These are phyloP conservation scores for Bovichtus diacanthus DNA, from an alignment of 2,797 vertebrate species.

Conservation along the genomic window DNA sequence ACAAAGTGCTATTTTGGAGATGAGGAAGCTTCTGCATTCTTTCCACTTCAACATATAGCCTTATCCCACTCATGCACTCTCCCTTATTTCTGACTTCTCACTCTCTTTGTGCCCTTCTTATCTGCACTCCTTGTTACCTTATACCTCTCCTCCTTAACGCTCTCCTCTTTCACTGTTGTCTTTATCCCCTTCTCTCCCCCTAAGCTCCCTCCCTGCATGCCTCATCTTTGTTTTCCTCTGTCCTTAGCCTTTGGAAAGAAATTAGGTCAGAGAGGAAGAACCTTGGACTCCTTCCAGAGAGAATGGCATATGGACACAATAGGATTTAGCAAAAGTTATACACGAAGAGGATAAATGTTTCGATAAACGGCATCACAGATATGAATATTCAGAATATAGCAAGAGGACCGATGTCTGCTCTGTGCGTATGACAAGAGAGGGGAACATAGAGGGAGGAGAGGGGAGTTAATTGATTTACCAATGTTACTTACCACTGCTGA, in stretches of 20 bases:
- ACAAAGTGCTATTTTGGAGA: not conserved
- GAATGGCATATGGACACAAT: conserved; percentile 25
- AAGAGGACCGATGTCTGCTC: not conserved
- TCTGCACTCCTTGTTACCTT: conserved; percentile 3
- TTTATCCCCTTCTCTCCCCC: conserved; percentile 4
- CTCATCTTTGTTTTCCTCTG: conserved; percentile 25
- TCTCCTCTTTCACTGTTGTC: conserved; percentile 12
- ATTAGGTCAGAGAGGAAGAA: conserved; percentile 42
- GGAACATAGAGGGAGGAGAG: conserved; percentile 15
- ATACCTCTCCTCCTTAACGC: conserved; percentile 9
- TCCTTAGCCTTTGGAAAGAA: conserved; percentile 23
- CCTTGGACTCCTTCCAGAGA: conserved; percentile 29
- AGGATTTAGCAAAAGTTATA: conserved; percentile 28
- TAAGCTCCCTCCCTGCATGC: conserved; percentile 11
- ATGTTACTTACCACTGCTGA: conserved; percentile 34
- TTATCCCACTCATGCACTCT: not conserved
- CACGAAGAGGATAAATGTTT: conserved; percentile 1
- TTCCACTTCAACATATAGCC: not conserved
- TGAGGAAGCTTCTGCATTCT: not conserved
- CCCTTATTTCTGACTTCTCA: conserved; percentile 12
- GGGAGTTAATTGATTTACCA: conserved; percentile 44
- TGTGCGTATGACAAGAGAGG: not conserved
- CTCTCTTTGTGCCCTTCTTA: conserved; percentile 5
- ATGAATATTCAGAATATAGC: conserved; percentile 11
- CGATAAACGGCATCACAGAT: not conserved